Percentiles rank a stretch among this genome's conserved stretches.
phyloP scores from a whole-genome alignment of 2,888 invertebrate genomes.

The Mesodorylaimus sp. region DNA sequence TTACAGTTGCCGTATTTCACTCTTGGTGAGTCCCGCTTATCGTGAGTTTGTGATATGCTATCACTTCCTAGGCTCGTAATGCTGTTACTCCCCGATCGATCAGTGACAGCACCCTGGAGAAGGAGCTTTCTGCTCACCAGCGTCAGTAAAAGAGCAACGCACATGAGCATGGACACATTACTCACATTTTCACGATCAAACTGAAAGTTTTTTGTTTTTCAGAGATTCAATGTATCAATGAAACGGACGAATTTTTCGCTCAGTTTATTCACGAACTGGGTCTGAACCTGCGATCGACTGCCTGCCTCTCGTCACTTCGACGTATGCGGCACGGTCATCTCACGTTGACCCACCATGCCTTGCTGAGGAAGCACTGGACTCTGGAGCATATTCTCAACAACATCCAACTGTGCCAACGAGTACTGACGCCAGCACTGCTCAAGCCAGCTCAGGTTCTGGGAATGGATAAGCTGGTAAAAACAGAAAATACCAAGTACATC shows the following conservation, averaged over 20 bases:
- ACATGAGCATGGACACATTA: no score
- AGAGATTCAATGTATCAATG: constrained; percentile 73
- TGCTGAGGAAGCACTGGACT: constrained; percentile 62
- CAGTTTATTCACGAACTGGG: constrained; percentile 63
- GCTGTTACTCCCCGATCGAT: no score
- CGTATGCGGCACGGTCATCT: constrained; percentile 69
- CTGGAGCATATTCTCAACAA: constrained; percentile 44
- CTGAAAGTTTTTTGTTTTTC: constrained; percentile 20
- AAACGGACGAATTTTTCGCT: constrained; percentile 49
- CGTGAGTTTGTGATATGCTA: no score
- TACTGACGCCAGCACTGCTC: not conserved
- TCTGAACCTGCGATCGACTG: constrained; percentile 52
- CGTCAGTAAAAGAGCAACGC: no score
- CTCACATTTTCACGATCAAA: no score
- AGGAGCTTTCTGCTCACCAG: no score
- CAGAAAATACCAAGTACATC: no score
- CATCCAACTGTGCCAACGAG: not conserved
- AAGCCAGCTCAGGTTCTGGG: no score
- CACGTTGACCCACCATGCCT: constrained; percentile 45
- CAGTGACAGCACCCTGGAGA: no score
- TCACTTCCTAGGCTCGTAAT: no score
- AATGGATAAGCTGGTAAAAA: no score
- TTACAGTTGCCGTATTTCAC: constrained; percentile 66
- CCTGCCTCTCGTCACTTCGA: constrained; percentile 56
- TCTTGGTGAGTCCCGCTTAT: constrained; percentile 45